Percentiles rank a stretch among this genome's conserved stretches.
Evolutionary conservation across 2,113 vertebrate species (phyloP).

Genomic region (Carollia perspicillata): DNA sequence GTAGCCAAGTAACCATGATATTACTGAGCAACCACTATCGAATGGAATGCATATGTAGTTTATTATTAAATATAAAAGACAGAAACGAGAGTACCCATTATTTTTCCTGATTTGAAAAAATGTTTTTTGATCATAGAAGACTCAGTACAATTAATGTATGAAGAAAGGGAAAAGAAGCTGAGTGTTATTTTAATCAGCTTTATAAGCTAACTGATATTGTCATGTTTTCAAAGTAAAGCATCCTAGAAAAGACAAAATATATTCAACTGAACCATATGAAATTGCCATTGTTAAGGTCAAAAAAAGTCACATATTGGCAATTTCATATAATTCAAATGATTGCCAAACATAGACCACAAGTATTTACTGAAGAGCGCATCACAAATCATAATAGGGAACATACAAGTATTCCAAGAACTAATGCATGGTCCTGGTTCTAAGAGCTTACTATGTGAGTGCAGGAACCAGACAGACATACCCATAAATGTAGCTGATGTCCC

Average conservation of each 20-base stretch:
- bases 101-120: slow-evolving; percentile 15
- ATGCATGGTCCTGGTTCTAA: not conserved
- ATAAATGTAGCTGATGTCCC: not conserved
- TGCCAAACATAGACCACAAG: not conserved
- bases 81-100: not conserved
- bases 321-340: not conserved
- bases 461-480: not conserved
- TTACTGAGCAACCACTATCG: not conserved
- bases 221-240: not conserved
- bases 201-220: not conserved
- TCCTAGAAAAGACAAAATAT: not conserved
- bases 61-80: not conserved
- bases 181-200: not conserved
- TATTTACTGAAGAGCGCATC: not conserved
- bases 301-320: not conserved
- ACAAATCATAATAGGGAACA: not conserved
- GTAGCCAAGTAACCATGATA: not conserved
- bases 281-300: not conserved
- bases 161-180: not conserved
- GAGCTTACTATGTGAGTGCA: not conserved
- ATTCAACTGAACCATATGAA: not conserved
- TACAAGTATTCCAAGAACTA: not conserved
- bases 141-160: not conserved
- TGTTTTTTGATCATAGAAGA: not conserved
- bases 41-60: not conserved